Conservation (phyloP, 2,113 vertebrate genomes). For the Lampris incognitus region DNA sequence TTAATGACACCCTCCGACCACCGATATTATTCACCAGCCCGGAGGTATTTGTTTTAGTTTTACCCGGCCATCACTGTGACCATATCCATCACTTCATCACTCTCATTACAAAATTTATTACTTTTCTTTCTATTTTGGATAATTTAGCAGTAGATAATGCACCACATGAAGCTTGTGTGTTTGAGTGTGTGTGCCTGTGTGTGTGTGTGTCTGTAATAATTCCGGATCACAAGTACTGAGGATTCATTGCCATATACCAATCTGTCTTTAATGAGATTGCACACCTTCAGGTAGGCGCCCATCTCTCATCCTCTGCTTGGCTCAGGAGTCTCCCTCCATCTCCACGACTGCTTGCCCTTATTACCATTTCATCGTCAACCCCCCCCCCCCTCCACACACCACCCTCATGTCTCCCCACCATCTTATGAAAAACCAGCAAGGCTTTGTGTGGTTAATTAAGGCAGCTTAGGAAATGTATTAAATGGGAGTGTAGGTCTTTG, state of each 20-base stretch:
- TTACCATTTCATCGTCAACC: slow-evolving; percentile 93
- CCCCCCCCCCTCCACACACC: neutral
- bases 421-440: slow-evolving; percentile 97
- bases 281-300: slow-evolving; percentile 90
- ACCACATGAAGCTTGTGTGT: slow-evolving; percentile 66
- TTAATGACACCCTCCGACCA: slow-evolving; percentile 64
- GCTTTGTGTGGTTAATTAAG: slow-evolving; percentile 99
- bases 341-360: slow-evolving; percentile 87
- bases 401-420: slow-evolving; percentile 77
- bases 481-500: slow-evolving; percentile 94
- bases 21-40: slow-evolving; percentile 73
- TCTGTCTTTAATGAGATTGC: slow-evolving; percentile 97
- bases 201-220: slow-evolving; percentile 83
- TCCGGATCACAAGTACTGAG: slow-evolving; percentile 86
- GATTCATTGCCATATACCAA: slow-evolving; percentile 97
- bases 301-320: slow-evolving; percentile 64
- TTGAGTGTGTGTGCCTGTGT: slow-evolving; percentile 11
- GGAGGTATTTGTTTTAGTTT: slow-evolving; percentile 78
- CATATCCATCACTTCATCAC: slow-evolving; percentile 62
- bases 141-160: slow-evolving; percentile 90
- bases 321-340: slow-evolving; percentile 69
- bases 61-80: slow-evolving; percentile 72
- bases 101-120: slow-evolving; percentile 88
- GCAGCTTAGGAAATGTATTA: slow-evolving; percentile 99
- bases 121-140: slow-evolving; percentile 88